phyloP scores from a whole-genome alignment of 2,888 invertebrate species.

The Agelastica alni region DNA sequence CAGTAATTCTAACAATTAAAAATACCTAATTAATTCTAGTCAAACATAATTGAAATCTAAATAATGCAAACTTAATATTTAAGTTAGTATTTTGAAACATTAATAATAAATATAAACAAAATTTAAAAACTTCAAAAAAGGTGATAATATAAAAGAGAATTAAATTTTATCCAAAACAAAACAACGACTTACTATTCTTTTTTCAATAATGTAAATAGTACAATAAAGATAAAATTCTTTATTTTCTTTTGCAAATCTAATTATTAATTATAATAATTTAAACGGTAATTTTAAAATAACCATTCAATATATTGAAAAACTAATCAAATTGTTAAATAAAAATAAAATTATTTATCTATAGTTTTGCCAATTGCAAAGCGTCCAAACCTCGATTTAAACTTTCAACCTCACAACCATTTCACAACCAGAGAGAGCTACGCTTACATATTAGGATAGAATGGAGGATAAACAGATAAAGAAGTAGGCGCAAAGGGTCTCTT shows the following conservation, averaged over 20 bases:
- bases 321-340: too few relatives aligned
- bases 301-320: too few relatives aligned
- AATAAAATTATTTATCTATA: too few relatives aligned
- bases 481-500: conserved; percentile 51
- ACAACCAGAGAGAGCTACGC: conserved; percentile 23
- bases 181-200: background rate
- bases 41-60: conserved; percentile 2
- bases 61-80: conserved; percentile 2
- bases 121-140: background rate
- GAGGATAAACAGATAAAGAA: conserved; percentile 50
- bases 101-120: conserved; percentile 7
- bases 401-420: conserved; percentile 3
- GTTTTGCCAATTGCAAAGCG: too few relatives aligned
- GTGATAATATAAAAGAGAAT: background rate
- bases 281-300: too few relatives aligned
- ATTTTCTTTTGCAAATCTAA: too few relatives aligned
- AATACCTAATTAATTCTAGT: too few relatives aligned
- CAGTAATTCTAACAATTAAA: background rate
- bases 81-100: conserved; percentile 2
- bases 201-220: background rate
- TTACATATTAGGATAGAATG: conserved; percentile 55
- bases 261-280: too few relatives aligned
- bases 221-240: too few relatives aligned
- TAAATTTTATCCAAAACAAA: conserved; percentile 4
- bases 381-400: conserved; percentile 1